Base-by-base conservation (phyloP, 2,888 invertebrate genomes). In the Sinotaia quadrata region DNA sequence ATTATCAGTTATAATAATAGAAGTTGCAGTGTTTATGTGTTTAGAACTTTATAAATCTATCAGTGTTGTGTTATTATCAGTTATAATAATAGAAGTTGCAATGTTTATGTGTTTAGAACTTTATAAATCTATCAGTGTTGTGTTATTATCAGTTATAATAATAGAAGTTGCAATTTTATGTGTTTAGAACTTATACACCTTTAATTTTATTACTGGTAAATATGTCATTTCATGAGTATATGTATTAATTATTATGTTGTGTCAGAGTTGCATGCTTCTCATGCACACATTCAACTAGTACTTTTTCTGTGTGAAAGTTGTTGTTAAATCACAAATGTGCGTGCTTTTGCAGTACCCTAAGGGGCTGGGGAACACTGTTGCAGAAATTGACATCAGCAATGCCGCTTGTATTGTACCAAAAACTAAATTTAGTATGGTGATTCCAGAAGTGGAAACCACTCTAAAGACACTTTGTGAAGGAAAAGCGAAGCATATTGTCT, bases 401-500 rank as follows among this genome's bases (percentile, higher is more conserved):
- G 84, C 87, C 58, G 80, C 84, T n/a, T 85, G 82, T 44, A 85
- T 90, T 3, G 83, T 88, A 71, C 86, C 84, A 4, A 91, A 91
- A 77, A 90, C 89, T 0, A 87, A 89, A 78, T 92, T 91, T 82
- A 90, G 90, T 49, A 91, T 92, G 91, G 84, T 90, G 63, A 74
- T 90, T 21, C 89, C 89, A 10, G 89, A 90, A 36, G 87, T 91
- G 5, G 80, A 88, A 57, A 75, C 85, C 1, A 75, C 82, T 59
- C 71, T 91, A 74, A 83, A 85, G 59, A 81, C 81, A 4, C 71
- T 85, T 0, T 83, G 82, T 70, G 72, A 69, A 37, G 83, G 82
- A 21, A 72, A 79, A 49, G 74, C 82, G 8, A 73, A 78, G 63
- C 85, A 87, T 75, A 77, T 87, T 33, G 83, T 87, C 10, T 72